Base-by-base conservation (phyloP, 35 echinoderm and acorn worm genomes). In the Heliocidaris erythrogramma region DNA sequence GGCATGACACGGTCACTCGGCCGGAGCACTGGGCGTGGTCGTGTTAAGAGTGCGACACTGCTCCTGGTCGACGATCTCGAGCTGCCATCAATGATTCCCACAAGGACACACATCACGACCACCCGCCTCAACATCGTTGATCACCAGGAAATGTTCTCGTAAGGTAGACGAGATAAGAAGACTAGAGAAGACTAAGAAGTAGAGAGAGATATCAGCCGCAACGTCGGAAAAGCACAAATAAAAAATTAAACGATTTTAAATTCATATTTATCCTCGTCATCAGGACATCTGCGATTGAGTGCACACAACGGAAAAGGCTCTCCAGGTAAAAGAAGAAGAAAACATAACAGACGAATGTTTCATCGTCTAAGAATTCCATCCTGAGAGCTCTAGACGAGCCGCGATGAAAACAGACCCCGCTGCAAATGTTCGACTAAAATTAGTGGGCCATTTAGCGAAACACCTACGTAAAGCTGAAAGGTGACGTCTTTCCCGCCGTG, bases 1-100 rank as follows among this genome's bases (percentile, higher is more conserved):
- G 97, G 96, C 49, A 86, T 96, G 29, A 93, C 59, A 27, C 94
- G 92, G 17, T 96, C 93, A 42, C 92, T 95, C 65, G 90, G 94
- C 85, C 95, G 95, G 48, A 96, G 90, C 8, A 95, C 94, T 7
- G 96, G 97, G 48, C 97, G 96, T n/a, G 89, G 91, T 30, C 91
- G 47, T 30, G 91, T 92, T 16, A 92, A 48, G 16, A 92, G 49
- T 13, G 29, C 16, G 2, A 30, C 50, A 48, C 91, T 59, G 49
- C 91, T 59, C 18, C 91, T 49, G 11, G 47, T 52, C 31, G 91
- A 27, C 29, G 91, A 52, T 59, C 91, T 49, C 91, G 17, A 16
- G 7, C 31, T 42, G 48, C 29, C 91, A 5, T 50, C 91, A 59
- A 59, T 92, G 91, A 92, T 30, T 30, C 10, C 47, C 12, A 24